A percentile compares a stretch with the other conserved stretches of the same genome.
Evolutionary conservation across 2,797 vertebrate genomes (phyloP).

Genomic region (Notamacropus eugenii): DNA sequence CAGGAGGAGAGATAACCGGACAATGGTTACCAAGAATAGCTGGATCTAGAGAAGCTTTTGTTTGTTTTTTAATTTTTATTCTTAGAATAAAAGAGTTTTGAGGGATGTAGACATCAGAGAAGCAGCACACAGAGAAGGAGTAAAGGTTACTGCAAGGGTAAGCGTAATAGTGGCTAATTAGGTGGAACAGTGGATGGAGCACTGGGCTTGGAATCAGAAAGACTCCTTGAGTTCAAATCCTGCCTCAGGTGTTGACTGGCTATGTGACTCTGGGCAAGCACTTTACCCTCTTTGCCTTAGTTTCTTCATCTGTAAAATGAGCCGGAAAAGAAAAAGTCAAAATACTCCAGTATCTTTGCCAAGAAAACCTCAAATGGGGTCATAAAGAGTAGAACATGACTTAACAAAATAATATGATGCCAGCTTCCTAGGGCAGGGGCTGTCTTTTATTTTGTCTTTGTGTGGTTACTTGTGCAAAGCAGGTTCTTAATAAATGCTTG

Average conservation of each 20-base stretch:
- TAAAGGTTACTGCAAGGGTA: not conserved
- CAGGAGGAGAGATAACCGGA: not conserved
- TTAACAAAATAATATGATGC: not conserved
- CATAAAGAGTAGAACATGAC: not conserved
- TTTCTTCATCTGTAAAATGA: not conserved
- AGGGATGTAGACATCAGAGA: not conserved
- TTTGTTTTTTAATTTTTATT: not conserved
- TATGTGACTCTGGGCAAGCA: not conserved
- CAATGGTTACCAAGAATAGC: not conserved
- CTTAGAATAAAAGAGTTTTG: not conserved
- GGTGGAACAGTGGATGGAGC: not conserved
- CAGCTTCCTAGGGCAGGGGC: not conserved
- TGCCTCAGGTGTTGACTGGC: not conserved
- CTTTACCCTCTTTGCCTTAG: not conserved
- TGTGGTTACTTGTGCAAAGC: not conserved
- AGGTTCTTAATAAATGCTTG: not conserved
- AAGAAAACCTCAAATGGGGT: not conserved
- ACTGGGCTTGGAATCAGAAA: not conserved
- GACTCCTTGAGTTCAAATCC: not conserved
- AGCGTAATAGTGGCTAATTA: not conserved
- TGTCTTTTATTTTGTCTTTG: not conserved
- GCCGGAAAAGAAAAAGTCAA: not conserved
- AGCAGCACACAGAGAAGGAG: not conserved
- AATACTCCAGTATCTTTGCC: not conserved
- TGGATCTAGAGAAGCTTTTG: not conserved